phyloP scores from a whole-genome alignment of 2,888 invertebrate genomes.

The Dimorphilus gyrociliatus region DNA sequence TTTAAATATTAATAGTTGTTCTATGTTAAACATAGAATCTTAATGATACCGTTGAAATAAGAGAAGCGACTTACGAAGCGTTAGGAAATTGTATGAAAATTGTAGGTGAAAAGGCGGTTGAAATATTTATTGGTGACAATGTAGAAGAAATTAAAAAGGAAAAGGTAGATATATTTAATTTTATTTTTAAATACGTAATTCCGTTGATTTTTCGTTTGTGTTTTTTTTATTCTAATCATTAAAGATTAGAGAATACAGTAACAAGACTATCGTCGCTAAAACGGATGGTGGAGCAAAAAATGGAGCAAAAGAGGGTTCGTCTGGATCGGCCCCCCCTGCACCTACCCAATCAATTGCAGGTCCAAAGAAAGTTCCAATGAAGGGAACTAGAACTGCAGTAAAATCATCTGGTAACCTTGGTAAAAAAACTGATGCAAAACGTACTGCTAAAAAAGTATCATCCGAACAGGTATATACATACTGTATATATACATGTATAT shows the following conservation, averaged over 20 bases:
- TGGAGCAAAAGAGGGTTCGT: not conserved
- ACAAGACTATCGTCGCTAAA: too few relatives aligned
- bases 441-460: not conserved
- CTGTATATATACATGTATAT: too few relatives aligned
- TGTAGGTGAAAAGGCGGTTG: conserved; percentile 78
- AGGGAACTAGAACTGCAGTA: not conserved
- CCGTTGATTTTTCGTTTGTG: too few relatives aligned
- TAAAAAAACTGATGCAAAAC: not conserved
- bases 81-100: conserved; percentile 83
- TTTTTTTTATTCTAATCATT: too few relatives aligned
- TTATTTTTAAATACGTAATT: too few relatives aligned
- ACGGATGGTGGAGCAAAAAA: not conserved
- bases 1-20: too few relatives aligned
- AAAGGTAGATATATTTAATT: conserved; percentile 44
- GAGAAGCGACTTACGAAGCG: conserved; percentile 81
- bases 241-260: too few relatives aligned
- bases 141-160: conserved; percentile 75
- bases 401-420: not conserved
- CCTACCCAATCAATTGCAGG: too few relatives aligned
- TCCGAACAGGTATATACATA: too few relatives aligned
- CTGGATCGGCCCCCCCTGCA: too few relatives aligned
- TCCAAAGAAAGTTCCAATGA: not conserved
- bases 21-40: conserved; percentile 29
- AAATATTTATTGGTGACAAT: conserved; percentile 68
- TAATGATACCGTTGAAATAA: conserved; percentile 55